These are phyloP conservation scores for Acestrorhynchus altus DNA, from an alignment of 2,797 vertebrate genomes.

Conservation along the genomic window DNA sequence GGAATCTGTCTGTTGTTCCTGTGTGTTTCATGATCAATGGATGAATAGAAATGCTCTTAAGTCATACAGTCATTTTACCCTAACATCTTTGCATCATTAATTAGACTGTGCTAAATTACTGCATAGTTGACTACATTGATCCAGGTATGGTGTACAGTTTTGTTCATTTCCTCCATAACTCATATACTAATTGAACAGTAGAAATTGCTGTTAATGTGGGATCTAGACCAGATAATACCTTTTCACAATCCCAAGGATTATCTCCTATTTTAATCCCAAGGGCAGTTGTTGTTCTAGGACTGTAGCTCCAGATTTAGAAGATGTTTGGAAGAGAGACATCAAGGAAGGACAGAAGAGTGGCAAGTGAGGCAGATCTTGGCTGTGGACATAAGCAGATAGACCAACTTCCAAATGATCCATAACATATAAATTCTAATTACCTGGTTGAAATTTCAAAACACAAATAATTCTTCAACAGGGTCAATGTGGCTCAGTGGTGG, in stretches of 20 bases:
- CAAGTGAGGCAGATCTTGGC: neutral
- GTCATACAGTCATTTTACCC: too few species aligned
- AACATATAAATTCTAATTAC: too few species aligned
- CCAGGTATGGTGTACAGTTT: neutral
- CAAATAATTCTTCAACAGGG: too few species aligned
- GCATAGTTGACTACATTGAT: neutral
- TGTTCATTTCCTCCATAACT: neutral
- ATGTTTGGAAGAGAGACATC: neutral
- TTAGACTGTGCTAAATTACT: neutral
- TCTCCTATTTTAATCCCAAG: conserved; percentile 62
- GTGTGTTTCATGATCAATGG: too few species aligned
- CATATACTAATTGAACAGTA: conserved; percentile 15
- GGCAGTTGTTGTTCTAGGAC: conserved; percentile 49
- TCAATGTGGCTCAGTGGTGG: too few species aligned
- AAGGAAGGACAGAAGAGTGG: neutral
- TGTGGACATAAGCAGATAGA: too few species aligned
- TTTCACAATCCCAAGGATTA: conserved; percentile 62
- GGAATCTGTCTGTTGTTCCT: too few species aligned
- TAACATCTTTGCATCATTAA: neutral
- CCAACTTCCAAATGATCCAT: too few species aligned
- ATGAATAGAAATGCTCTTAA: too few species aligned
- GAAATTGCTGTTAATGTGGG: conserved; percentile 29
- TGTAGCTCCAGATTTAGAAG: conserved; percentile 1
- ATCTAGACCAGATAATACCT: conserved; percentile 29
- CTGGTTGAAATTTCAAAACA: too few species aligned